Base-by-base conservation (phyloP, 2,113 vertebrate species). In the Peromyscus leucopus region DNA sequence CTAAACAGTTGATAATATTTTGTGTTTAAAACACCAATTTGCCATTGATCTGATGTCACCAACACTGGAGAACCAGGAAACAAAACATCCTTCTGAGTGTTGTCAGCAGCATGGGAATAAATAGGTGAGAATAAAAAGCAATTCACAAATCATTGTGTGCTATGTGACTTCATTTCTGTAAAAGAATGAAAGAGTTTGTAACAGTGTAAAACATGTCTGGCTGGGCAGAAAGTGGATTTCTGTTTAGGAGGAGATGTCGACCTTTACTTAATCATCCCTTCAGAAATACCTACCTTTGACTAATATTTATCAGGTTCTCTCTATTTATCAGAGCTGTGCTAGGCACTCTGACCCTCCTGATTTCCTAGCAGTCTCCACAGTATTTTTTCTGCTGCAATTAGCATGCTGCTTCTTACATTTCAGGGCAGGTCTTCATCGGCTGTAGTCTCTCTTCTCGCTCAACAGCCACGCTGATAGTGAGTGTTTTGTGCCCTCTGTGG, bases 111-210 rank as follows among this genome's bases (percentile, higher is more conserved):
- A 15, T 0, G 48, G 33, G 82, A 87, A 91, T 83, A 83, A 89
- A 86, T 33, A 51, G 76, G 26, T 61, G 83, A 48, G 39, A 82
- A 88, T 79, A 51, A 71, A 95, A 96, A 72, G 72, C 55, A 39
- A 93, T 33, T 94, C 51, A 91, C 42, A 89, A 28, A 94, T 92
- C 57, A 84, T 75, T 12, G 61, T 12, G 17, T 33, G 39, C 1
- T 12, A 46, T 46, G 21, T 39, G 76, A 93, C 36, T 24, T 3
- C 2, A 15, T 17, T 79, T 94, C 61, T 33, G 15, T 55, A 65
- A 90, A 97, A 84, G 31, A 63, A 87, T 71, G 12, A 48, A 82
- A 42, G 79, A 24, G 61, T 83, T 42, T 89, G 36, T 86, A 82
- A 42, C 28, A 1, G 10, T 33, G 51, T 7, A 59, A 48, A 95